Evolutionary conservation across 2,113 vertebrate genomes (phyloP), one percentile per base, ranked within the genome.

Genomic region (Pithys albifrons): DNA sequence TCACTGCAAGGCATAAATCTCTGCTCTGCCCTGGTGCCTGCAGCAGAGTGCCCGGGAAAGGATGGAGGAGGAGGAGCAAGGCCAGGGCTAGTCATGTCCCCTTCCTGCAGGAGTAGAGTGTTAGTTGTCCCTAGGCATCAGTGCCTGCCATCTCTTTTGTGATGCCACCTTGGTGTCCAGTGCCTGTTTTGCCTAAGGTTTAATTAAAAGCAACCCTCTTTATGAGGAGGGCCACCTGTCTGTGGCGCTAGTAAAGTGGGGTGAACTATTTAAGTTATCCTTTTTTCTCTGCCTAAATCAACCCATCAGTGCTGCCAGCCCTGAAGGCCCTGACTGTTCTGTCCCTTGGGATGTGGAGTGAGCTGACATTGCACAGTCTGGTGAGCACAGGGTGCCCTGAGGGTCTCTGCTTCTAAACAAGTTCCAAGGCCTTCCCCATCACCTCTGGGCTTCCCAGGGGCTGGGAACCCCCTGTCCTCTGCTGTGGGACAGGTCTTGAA

Each of bases 231-330:
- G 28, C 77, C 51, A 27, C 19, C 31, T 66, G 19, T 76, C 39
- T 59, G 62, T 77, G 86, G 69, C 43, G 29, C 14, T 91, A 95
- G 95, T 95, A 92, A 96, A 97, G 46, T 43, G 43, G 23, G 16
- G 7, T 92, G 43, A 86, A 39, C 67, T 95, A 39, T 88, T 91
- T 85, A 82, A 72, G 49, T 88, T 74, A 64, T 71, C 31, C 27
- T 59, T 55, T 69, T 82, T 18, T 73, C 14, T 80, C 74, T 88
- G 54, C 51, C n/a, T 76, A 25, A 70, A 57, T 79, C 25, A 49
- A 49, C 8, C 18, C 19, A 11, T 46, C 33, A 4, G 61, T 91
- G 52, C 62, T 79, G 19, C 2, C 4, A 72, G 52, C 35, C 35
- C 27, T 65, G 35, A 37, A 43, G n/a, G 43, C 69, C 20, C 22